Evolutionary conservation across 1,140 invertebrate genomes (phyloP).

Genomic region (Aphaenogaster rudis): DNA sequence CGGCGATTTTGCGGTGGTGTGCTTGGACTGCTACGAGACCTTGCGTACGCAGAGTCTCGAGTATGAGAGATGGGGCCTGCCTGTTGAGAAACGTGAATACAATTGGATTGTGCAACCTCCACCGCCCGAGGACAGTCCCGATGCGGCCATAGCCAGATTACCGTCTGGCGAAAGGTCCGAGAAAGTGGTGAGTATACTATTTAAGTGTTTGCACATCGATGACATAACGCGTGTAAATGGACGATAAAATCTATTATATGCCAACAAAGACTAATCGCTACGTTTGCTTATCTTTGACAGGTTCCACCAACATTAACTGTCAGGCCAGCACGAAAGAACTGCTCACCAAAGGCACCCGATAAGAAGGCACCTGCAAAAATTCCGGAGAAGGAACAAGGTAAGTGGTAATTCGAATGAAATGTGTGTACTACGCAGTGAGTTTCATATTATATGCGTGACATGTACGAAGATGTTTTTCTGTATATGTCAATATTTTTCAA

Average conservation of each 20-base stretch:
- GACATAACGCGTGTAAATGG: not conserved
- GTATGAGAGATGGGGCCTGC: slow-evolving; percentile 95
- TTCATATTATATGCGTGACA: not conserved
- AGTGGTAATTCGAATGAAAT: slow-evolving; percentile 57
- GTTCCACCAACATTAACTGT: slow-evolving; percentile 88
- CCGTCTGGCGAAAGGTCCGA: slow-evolving; percentile 93
- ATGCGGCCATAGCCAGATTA: slow-evolving; percentile 92
- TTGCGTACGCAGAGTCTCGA: slow-evolving; percentile 93
- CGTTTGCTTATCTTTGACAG: slow-evolving; percentile 78
- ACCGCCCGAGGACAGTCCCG: slow-evolving; percentile 94
- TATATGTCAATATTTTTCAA: not conserved
- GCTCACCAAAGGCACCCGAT: slow-evolving; percentile 88
- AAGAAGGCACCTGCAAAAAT: slow-evolving; percentile 83
- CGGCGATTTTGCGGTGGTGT: slow-evolving; percentile 96
- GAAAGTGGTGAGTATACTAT: slow-evolving; percentile 89
- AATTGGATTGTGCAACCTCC: slow-evolving; percentile 97
- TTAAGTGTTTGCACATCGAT: slow-evolving; percentile 10
- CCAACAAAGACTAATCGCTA: not conserved
- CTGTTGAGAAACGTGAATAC: slow-evolving; percentile 94
- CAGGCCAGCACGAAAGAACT: slow-evolving; percentile 89
- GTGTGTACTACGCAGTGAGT: not conserved
- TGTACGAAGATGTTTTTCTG: not conserved
- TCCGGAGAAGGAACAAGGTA: slow-evolving; percentile 85
- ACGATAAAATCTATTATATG: not conserved
- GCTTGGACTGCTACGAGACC: slow-evolving; percentile 96